These are phyloP conservation scores for Acinonyx jubatus DNA, from an alignment of 2,113 vertebrate genomes.

Conservation along the genomic window DNA sequence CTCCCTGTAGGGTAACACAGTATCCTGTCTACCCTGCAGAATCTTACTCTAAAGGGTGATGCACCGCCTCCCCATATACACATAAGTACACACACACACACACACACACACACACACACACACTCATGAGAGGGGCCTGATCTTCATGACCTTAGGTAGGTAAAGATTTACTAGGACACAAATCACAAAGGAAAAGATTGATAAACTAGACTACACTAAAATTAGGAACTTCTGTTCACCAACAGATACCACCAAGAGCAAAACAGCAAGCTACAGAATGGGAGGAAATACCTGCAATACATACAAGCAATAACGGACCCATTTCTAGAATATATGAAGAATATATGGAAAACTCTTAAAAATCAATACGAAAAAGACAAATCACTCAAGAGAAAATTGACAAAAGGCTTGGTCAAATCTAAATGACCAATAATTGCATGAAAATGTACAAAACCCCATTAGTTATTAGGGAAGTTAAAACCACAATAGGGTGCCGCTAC, in stretches of 20 bases:
- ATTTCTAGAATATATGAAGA: constrained; percentile 39
- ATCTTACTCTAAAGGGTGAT: background rate
- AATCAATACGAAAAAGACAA: constrained; percentile 28
- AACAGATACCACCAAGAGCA: background rate
- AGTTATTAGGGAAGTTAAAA: background rate
- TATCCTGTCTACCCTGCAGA: background rate
- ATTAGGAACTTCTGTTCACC: background rate
- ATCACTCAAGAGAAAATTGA: background rate
- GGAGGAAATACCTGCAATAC: background rate
- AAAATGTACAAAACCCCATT: background rate
- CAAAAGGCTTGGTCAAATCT: background rate
- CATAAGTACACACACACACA: background rate
- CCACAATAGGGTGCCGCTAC: background rate
- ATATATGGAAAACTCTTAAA: background rate
- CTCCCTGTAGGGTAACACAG: background rate
- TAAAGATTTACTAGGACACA: constrained; percentile 18
- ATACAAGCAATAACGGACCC: background rate
- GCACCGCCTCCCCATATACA: background rate
- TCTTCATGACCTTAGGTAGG: background rate
- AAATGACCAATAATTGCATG: background rate
- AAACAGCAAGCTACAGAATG: constrained; percentile 3
- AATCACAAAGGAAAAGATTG: constrained; percentile 38
- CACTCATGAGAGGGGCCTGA: background rate
- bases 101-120: background rate
- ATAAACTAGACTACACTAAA: background rate